These are phyloP conservation scores for Etheostoma spectabile DNA, from an alignment of 2,113 vertebrate species.

Conservation along the genomic window DNA sequence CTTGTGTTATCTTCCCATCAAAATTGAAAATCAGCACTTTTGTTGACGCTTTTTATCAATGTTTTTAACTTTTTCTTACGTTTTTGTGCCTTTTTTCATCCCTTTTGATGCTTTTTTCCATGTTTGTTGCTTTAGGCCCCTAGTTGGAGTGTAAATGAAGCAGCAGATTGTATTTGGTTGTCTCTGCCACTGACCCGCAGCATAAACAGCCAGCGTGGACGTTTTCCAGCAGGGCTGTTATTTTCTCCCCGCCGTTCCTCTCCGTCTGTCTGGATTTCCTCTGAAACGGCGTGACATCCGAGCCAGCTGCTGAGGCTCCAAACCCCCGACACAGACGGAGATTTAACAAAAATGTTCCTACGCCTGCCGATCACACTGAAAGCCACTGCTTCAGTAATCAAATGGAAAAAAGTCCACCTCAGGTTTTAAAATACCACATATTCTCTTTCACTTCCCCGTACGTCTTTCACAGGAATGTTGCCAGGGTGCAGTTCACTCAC, in stretches of 20 bases:
- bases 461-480: background rate
- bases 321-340: slow-evolving; percentile 16
- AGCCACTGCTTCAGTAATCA: background rate
- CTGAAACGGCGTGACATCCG: slow-evolving; percentile 41
- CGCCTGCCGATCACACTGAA: slow-evolving; percentile 21
- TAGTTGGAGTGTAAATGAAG: background rate
- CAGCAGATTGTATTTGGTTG: background rate
- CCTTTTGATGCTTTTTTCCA: too few relatives aligned
- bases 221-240: slow-evolving; percentile 1
- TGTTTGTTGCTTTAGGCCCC: background rate
- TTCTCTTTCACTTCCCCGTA: background rate
- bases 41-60: too few relatives aligned
- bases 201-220: slow-evolving; percentile 35
- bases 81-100: too few relatives aligned
- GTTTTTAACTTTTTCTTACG: too few relatives aligned
- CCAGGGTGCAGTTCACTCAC: background rate
- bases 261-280: slow-evolving; percentile 58
- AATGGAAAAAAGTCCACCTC: background rate
- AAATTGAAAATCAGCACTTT: too few relatives aligned
- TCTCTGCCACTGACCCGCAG: background rate
- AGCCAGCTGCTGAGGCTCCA: slow-evolving; percentile 58
- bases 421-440: background rate
- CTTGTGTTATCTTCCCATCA: too few relatives aligned
- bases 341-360: background rate
- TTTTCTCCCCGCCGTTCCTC: slow-evolving; percentile 18